Evolutionary conservation across 2,113 vertebrate genomes (phyloP).

Genomic region (Hydrochoerus hydrochaeris): DNA sequence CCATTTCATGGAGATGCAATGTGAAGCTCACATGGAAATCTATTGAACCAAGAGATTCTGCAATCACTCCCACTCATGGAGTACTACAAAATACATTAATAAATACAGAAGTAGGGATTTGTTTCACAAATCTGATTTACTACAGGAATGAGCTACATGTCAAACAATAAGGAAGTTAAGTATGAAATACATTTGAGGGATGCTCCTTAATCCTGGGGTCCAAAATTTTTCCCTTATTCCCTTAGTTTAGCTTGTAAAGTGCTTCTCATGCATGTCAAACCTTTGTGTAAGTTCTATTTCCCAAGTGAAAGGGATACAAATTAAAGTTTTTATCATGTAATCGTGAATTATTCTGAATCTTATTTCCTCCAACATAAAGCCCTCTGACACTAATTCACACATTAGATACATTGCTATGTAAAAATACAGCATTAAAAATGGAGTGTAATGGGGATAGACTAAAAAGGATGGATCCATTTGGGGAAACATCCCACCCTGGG

Average conservation of each 20-base stretch:
- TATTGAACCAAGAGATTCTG: not conserved
- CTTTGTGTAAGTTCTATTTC: not conserved
- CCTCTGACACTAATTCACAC: not conserved
- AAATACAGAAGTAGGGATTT: not conserved
- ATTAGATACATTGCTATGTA: not conserved
- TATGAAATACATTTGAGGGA: not conserved
- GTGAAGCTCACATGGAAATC: fast-evolving
- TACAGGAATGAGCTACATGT: not conserved
- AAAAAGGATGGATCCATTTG: not conserved
- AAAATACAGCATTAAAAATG: not conserved
- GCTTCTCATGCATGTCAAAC: not conserved
- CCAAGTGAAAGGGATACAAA: not conserved
- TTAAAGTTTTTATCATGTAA: not conserved
- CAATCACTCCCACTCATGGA: not conserved
- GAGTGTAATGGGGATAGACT: not conserved
- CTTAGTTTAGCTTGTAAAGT: not conserved
- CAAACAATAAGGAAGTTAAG: not conserved
- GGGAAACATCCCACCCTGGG: not conserved
- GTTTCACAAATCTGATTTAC: not conserved
- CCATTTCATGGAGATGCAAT: not conserved
- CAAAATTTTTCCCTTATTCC: not conserved
- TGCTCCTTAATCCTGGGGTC: not conserved
- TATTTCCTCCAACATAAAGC: not conserved
- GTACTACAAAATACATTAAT: not conserved
- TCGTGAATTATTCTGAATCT: not conserved